Percentiles rank a stretch among this genome's conserved stretches.
These are phyloP conservation scores for Megaleporinus macrocephalus DNA, from an alignment of 2,113 vertebrate genomes.

Conservation along the genomic window DNA sequence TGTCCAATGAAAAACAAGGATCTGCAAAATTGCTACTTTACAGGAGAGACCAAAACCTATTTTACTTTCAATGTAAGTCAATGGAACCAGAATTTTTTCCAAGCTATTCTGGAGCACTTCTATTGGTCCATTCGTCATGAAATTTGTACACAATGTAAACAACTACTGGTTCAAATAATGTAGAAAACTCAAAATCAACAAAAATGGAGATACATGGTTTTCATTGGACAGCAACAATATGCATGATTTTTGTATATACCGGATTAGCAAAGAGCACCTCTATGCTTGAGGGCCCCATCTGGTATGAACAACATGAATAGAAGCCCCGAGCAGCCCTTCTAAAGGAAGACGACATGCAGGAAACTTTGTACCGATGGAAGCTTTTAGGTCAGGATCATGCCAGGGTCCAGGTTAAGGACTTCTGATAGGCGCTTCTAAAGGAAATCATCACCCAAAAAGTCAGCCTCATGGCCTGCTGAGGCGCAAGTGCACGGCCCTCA, in stretches of 20 bases:
- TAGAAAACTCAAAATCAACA: too few relatives aligned
- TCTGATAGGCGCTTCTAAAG: conserved; percentile 3
- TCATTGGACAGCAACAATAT: too few relatives aligned
- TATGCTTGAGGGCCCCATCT: not conserved
- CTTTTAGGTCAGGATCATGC: not conserved
- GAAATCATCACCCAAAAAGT: not conserved
- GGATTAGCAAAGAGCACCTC: not conserved
- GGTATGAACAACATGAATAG: not conserved
- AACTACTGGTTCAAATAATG: too few relatives aligned
- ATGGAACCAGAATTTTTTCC: too few relatives aligned
- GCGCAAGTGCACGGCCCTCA: conserved; percentile 22
- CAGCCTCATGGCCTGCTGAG: not conserved
- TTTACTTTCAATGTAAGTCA: too few relatives aligned
- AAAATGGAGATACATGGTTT: too few relatives aligned
- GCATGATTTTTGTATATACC: not conserved
- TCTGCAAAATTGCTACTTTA: too few relatives aligned
- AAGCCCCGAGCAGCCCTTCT: not conserved
- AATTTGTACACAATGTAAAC: too few relatives aligned
- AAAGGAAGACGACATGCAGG: not conserved
- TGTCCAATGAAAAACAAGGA: too few relatives aligned
- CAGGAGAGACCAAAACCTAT: too few relatives aligned
- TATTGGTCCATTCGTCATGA: too few relatives aligned
- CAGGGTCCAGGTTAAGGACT: not conserved
- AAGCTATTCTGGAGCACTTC: too few relatives aligned
- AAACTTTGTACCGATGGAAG: not conserved